Conservation (phyloP, 2,113 vertebrate species). For the Nothobranchius kuhntae region DNA sequence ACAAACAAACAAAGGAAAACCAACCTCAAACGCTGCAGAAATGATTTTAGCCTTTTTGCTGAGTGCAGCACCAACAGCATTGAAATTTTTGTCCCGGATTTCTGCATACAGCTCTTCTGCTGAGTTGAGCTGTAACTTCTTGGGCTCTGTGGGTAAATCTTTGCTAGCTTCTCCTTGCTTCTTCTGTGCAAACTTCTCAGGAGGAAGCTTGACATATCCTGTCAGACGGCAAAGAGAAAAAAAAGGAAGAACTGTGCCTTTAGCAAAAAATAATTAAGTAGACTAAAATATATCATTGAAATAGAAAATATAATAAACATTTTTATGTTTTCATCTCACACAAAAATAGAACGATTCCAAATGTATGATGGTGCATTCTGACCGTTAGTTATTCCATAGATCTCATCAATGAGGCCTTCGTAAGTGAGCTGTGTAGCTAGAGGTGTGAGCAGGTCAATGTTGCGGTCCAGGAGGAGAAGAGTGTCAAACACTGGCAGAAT, state of each 20-base stretch:
- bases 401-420: constrained; percentile 96
- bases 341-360: too few relatives aligned
- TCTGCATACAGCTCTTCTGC: constrained; percentile 96
- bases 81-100: constrained; percentile 98
- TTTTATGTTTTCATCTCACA: too few relatives aligned
- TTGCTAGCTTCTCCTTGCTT: constrained; percentile 91
- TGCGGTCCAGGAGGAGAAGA: constrained; percentile 92
- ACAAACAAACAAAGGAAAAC: constrained; percentile 10
- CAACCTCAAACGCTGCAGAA: constrained; percentile 97
- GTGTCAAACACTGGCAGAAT: constrained; percentile 94
- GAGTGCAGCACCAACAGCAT: constrained; percentile 93
- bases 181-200: constrained; percentile 95
- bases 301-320: too few relatives aligned
- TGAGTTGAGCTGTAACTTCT: constrained; percentile 96
- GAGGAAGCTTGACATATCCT: constrained; percentile 96
- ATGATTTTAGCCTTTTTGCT: constrained; percentile 99
- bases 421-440: constrained; percentile 95
- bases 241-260: not conserved
- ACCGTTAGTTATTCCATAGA: constrained; percentile 97
- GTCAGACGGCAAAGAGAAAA: not conserved
- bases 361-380: constrained; percentile 27
- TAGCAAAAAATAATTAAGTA: not conserved
- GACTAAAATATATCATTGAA: not conserved
- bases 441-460: constrained; percentile 91
- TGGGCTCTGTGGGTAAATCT: constrained; percentile 93